Evolutionary conservation across 2,113 vertebrate species (phyloP), one percentile per base, ranked within the genome.

Genomic region (Nothoprocta pentlandii): DNA sequence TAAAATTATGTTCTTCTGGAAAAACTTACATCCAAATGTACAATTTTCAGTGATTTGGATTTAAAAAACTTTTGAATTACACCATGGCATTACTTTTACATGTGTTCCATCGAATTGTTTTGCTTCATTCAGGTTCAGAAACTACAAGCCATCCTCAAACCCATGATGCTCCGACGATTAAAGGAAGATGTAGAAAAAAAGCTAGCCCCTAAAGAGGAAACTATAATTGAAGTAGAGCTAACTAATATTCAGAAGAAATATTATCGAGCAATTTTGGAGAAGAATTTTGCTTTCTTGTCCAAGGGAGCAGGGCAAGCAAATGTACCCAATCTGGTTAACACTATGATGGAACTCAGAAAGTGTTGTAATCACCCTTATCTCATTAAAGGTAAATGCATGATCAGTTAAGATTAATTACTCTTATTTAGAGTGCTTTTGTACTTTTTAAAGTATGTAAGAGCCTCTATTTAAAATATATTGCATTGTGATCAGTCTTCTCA

Each of bases 241-340:
- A 99, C 99, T 80, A 99, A 99, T 95, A 99, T 99, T 96, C 99
- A 99, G 95, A 99, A 99, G 97, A 99, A 99, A 95, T 99, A 99
- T 82, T 99, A 99, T 67, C 98, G 99, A 12, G 99, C 99, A 1
- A 99, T 99, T 96, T 92, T 99, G 73, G 99, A 99, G 97, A 99
- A 99, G 94, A 99, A 99, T 92, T 99, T 99, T 97, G 98, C 99
- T 41, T 99, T 99, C 97, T 97, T 99, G 95, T 98, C 99, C 78
- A 99, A 99, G 98, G 99, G 99, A 89, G 99, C 98, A 5, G 99
- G 99, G 47, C 99, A 99, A 92, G 98, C 99, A 39, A 99, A 99
- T 44, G 99, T 99, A 51, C 99, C 99, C 86, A 99, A 99, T 91
- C 97, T 99, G 85, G 99, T 99, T 80, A 99, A 99, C 96, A 99